Evolutionary conservation across 2,797 vertebrate genomes (phyloP), one percentile per base, ranked within the genome.

Genomic region (Novumbra hubbsi): DNA sequence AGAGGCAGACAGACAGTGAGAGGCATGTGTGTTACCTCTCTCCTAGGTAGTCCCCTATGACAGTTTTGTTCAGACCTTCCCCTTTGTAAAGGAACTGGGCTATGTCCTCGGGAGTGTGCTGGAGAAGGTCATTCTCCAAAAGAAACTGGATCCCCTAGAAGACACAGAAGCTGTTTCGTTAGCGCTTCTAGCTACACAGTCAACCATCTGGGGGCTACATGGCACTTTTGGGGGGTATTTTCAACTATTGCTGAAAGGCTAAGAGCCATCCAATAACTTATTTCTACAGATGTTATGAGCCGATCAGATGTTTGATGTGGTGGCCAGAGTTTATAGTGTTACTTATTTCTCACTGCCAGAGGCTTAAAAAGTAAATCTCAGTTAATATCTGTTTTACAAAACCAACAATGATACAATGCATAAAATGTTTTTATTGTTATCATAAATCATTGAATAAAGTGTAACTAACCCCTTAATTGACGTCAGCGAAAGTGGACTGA

Each of bases 21-120:
- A 32, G 15, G 48, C 55, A 19, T 71, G 45, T 70, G 71, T 76
- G 28, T 93, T 87, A 94, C 93, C 93, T 87, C 85, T 94, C 93
- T 3, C 93, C 93, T 76, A 97, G 90, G 89, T 97, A 97, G 92
- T 97, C 96, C 72, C 96, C 96, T 0, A 97, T 97, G 82, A 96
- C 96, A 0, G 96, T 97, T 92, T 97, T 97, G 94, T 96, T 97
- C 75, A 97, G 93, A 27, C 96, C 96, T 69, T 97, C 96, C 1
- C 96, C 96, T 91, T 96, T 96, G 90, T 96, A 97, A 57, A 97
- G 94, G 86, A 97, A 97, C 79, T 96, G 95, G 21, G 96, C 91
- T 4, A 97, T 96, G 82, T 96, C 96, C 84, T 96, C 96, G 0
- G 95, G 91, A 1, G 95, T 96, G 84, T 95, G 92, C 78, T 95